These are phyloP conservation scores for Plumapathes pennacea DNA, from an alignment of 92 coral and sea anemone genomes.

Conservation along the genomic window DNA sequence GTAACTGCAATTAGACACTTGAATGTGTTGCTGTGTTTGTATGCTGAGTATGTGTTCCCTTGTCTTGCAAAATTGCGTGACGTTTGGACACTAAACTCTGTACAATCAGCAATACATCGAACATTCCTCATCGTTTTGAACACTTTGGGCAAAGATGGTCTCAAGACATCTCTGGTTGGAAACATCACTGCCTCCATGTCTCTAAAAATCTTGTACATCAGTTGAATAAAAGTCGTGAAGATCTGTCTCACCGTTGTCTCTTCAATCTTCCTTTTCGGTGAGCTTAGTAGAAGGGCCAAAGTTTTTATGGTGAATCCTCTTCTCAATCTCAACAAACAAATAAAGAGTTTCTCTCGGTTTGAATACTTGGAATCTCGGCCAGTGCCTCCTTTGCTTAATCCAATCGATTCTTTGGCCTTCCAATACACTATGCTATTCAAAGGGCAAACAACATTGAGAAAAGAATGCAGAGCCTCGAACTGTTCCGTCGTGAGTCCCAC, in stretches of 20 bases:
- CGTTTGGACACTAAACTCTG: constrained; percentile 8
- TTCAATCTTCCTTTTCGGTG: constrained; percentile 9
- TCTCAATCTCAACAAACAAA: constrained; percentile 44
- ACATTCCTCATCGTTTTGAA: constrained; percentile 18
- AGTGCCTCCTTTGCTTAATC: constrained; percentile 1
- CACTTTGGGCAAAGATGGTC: constrained; percentile 1
- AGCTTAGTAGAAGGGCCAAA: constrained; percentile 12
- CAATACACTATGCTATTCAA: constrained; percentile 26
- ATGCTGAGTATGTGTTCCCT: constrained; percentile 30
- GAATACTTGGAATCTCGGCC: constrained; percentile 37
- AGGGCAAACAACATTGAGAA: constrained; percentile 45
- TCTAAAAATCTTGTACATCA: constrained; percentile 5
- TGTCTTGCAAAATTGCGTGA: constrained; percentile 12
- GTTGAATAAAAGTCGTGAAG: constrained; percentile 7
- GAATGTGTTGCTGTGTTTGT: constrained; percentile 54
- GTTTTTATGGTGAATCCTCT: constrained; percentile 46
- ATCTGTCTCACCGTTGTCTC: constrained; percentile 8
- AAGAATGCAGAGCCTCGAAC: constrained; percentile 26
- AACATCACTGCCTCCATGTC: constrained; percentile 17
- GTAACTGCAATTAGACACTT: constrained; percentile 45
- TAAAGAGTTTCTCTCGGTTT: constrained; percentile 25
- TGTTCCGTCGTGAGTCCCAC: constrained; percentile 40
- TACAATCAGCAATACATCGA: constrained; percentile 20
- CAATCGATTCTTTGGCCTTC: constrained; percentile 17
- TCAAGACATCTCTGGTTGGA: not conserved